phyloP scores from a whole-genome alignment of 35 echinoderm and acorn worm genomes.

The Strongylocentrotus purpuratus region DNA sequence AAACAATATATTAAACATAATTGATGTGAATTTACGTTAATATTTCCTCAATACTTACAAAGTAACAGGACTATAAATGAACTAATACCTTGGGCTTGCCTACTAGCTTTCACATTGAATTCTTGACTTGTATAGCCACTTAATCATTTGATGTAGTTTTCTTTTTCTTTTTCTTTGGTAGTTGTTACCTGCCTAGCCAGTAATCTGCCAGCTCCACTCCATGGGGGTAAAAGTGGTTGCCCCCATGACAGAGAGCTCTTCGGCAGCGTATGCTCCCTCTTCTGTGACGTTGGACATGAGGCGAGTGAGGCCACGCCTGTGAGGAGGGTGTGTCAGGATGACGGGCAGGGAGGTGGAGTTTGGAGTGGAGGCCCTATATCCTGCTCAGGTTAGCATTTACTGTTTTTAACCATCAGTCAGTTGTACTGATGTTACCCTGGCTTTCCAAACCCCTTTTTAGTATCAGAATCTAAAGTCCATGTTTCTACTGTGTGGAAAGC shows the following conservation, averaged over 20 bases:
- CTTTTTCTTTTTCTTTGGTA: background rate
- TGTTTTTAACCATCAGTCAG: background rate
- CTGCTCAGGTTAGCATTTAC: constrained; percentile 50
- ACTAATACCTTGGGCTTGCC: too few species aligned
- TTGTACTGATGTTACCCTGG: too few species aligned
- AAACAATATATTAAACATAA: too few species aligned
- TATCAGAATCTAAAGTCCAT: too few species aligned
- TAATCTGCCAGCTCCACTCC: constrained; percentile 48
- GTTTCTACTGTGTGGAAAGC: too few species aligned
- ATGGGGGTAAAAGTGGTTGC: constrained; percentile 61
- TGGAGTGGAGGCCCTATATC: constrained; percentile 62
- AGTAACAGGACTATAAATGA: too few species aligned
- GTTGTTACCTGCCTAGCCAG: constrained; percentile 51
- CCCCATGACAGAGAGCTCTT: constrained; percentile 18
- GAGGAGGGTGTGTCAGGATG: constrained; percentile 46
- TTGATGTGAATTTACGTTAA: too few species aligned
- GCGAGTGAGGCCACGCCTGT: constrained; percentile 21
- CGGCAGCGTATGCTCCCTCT: constrained; percentile 53
- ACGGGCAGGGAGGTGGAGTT: constrained; percentile 42
- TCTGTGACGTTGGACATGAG: constrained; percentile 52
- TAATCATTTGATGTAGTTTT: background rate
- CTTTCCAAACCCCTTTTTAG: too few species aligned
- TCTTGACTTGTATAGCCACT: background rate
- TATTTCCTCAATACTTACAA: too few species aligned
- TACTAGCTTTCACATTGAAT: background rate